Evolutionary conservation across 2,113 vertebrate species (phyloP).

Genomic region (Poecilia latipinna): DNA sequence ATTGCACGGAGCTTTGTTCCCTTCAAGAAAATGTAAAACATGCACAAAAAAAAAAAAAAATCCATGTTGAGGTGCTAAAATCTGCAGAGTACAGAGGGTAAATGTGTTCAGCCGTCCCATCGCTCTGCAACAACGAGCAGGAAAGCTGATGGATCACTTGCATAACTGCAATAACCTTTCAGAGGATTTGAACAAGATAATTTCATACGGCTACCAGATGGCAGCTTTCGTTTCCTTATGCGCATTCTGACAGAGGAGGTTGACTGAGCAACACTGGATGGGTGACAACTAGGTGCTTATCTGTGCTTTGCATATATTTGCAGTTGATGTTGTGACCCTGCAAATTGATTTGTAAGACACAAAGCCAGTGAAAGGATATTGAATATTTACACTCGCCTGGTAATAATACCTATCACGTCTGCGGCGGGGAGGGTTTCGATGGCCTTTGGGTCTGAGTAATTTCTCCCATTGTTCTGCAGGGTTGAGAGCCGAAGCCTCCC

Average conservation of each 20-base stretch:
- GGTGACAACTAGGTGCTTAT: conserved; percentile 67
- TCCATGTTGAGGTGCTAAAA: conserved; percentile 54
- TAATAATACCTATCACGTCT: conserved; percentile 59
- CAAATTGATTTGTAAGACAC: conserved; percentile 73
- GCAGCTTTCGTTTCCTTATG: conserved; percentile 52
- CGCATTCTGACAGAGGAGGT: conserved; percentile 60
- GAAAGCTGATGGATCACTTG: conserved; percentile 54
- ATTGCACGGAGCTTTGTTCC: conserved; percentile 68
- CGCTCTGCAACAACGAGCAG: conserved; percentile 34
- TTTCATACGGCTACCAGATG: conserved; percentile 58
- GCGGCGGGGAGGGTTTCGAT: conserved; percentile 36
- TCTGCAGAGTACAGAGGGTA: conserved; percentile 57
- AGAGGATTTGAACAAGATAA: conserved; percentile 65
- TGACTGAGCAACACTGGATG: conserved; percentile 64
- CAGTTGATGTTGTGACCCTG: conserved; percentile 62
- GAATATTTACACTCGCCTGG: conserved; percentile 65
- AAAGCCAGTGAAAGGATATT: conserved; percentile 62
- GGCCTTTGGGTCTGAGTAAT: conserved; percentile 61
- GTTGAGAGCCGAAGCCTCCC: conserved; percentile 40
- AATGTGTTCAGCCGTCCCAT: conserved; percentile 45
- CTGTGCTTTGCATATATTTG: conserved; percentile 71
- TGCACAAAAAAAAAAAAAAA: conserved; percentile 51
- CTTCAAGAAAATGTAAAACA: conserved; percentile 78
- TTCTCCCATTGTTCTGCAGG: conserved; percentile 70
- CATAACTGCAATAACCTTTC: conserved; percentile 61